Base-by-base conservation (phyloP, 1,140 invertebrate species). In the Batillaria attramentaria region DNA sequence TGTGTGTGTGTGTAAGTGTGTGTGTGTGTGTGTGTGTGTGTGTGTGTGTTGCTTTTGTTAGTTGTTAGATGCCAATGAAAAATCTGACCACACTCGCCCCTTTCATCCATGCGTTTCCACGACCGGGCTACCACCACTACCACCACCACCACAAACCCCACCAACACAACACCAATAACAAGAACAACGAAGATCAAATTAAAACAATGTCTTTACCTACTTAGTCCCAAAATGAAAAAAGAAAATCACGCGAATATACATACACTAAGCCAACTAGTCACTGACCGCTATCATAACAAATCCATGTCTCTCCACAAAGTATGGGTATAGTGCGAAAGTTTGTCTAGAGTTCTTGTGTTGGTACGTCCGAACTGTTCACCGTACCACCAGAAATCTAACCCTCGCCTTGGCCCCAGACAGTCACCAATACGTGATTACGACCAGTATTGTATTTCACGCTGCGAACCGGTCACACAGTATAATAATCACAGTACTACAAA, bases 1-100 rank as follows among this genome's bases (percentile, higher is more conserved):
- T 60, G 57, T 60, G 57, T 60, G 57, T 60, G 57, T 60, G 57
- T 60, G 57, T 60, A 28, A n/a, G 57, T 60, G 57, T 60, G 57
- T 60, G 57, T 60, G 57, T 60, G 57, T n/a, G 57, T 13, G 57
- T 60, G 57, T 24, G 57, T 60, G 57, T 24, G 6, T 60, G 57
- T 24, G 57, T 60, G 57, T 24, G 57, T 60, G 57, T 28, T 60
- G 57, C 24, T 6, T 60, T 20, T n/a, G 8, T 60, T 20, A 6
- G 57, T 60, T 20, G 5, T 20, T 60, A 28, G 24, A 28, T 60
- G 57, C 31, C 20, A n/a, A 28, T 60, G 57, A n/a, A n/a, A n/a
- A n/a, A n/a, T n/a, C n/a, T n/a, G n/a, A n/a, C n/a, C n/a, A n/a
- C n/a, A n/a, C n/a, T n/a, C n/a, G n/a, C n/a, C n/a, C n/a, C n/a